phyloP scores from a whole-genome alignment of 2,888 invertebrate species.

The Agrenia bidenticulata region DNA sequence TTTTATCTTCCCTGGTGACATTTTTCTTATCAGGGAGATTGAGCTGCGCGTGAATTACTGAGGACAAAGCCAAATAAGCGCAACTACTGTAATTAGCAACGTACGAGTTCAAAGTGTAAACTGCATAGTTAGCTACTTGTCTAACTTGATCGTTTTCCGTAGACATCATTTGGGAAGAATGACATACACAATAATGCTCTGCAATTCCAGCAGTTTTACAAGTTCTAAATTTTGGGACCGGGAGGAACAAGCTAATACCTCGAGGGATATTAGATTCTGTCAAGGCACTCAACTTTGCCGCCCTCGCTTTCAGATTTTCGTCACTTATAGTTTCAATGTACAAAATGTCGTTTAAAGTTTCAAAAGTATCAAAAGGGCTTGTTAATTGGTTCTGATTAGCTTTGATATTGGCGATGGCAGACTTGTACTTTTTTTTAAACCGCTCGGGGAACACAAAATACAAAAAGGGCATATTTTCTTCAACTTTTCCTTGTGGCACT shows the following conservation, averaged over 20 bases:
- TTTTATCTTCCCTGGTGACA: background rate
- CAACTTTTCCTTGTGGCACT: constrained; percentile 79
- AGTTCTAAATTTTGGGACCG: constrained; percentile 70
- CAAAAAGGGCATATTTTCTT: constrained; percentile 82
- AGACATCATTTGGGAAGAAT: constrained; percentile 64
- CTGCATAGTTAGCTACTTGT: constrained; percentile 64
- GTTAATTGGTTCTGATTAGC: constrained; percentile 32
- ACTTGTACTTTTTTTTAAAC: constrained; percentile 66
- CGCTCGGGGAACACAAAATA: constrained; percentile 71
- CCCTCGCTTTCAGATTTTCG: background rate
- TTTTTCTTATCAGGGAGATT: background rate
- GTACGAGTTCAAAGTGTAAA: constrained; percentile 67
- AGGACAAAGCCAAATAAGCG: constrained; percentile 62
- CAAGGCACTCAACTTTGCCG: background rate
- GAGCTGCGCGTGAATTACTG: background rate
- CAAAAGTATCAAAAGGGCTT: constrained; percentile 45
- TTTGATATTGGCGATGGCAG: constrained; percentile 46
- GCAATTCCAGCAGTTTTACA: constrained; percentile 76
- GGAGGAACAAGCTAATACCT: constrained; percentile 75
- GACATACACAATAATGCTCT: constrained; percentile 86
- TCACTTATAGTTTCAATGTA: background rate
- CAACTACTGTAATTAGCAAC: constrained; percentile 64
- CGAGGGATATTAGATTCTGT: constrained; percentile 54
- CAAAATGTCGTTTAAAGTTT: constrained; percentile 43
- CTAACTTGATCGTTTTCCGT: constrained; percentile 61